A percentile compares a stretch with the other conserved stretches of the same genome.
These are phyloP conservation scores for Pomatostomus ruficeps DNA, from an alignment of 2,113 vertebrate genomes.

Conservation along the genomic window DNA sequence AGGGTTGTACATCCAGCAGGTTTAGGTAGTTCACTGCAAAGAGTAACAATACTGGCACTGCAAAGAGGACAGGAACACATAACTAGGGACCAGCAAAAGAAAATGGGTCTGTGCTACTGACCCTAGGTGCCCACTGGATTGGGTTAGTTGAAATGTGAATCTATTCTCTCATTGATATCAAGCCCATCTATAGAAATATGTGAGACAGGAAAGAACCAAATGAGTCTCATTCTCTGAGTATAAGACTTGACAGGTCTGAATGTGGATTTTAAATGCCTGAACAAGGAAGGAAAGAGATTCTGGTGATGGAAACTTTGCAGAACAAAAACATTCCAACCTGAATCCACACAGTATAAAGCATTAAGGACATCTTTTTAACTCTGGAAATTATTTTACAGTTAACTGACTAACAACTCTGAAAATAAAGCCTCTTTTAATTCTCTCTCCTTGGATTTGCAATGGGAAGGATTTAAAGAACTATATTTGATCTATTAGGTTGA, in stretches of 20 bases:
- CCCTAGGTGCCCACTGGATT: neutral
- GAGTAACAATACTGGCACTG: neutral
- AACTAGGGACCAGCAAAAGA: neutral
- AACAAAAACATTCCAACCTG: neutral
- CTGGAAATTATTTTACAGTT: conserved; percentile 17
- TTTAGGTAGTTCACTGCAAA: neutral
- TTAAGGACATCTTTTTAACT: neutral
- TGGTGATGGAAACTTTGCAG: neutral
- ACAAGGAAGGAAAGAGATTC: neutral
- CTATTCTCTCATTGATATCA: neutral
- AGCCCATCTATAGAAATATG: neutral
- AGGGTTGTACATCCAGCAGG: neutral
- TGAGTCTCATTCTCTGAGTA: neutral
- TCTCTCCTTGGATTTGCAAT: neutral
- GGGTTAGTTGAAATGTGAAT: neutral
- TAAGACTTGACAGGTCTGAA: conserved; percentile 5
- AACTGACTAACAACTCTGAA: neutral
- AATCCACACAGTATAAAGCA: neutral
- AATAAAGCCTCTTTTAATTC: neutral
- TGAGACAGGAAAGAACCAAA: neutral
- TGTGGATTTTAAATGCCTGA: neutral
- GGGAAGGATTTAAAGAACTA: neutral
- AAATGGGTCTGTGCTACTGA: neutral
- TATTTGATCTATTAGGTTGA: conserved; percentile 17
- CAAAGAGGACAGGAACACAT: neutral